These are phyloP conservation scores for Heliangelus exortis DNA, from an alignment of 2,797 vertebrate species.

Conservation along the genomic window DNA sequence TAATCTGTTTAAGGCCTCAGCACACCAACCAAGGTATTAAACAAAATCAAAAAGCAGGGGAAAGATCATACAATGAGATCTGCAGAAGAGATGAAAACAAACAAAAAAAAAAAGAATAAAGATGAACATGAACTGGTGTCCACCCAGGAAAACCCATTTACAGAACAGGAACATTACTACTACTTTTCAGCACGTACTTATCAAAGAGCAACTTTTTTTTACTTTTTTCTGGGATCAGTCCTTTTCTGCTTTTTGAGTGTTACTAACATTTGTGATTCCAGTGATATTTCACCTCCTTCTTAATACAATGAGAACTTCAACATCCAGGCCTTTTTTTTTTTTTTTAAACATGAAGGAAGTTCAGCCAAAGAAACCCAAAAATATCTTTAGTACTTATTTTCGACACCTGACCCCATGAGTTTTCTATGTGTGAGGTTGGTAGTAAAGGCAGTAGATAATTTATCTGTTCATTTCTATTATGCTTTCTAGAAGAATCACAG, in stretches of 20 bases:
- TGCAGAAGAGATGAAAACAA: neutral
- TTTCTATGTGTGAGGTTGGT: neutral
- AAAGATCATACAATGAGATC: neutral
- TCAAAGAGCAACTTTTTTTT: neutral
- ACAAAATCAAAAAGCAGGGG: neutral
- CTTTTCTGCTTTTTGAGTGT: neutral
- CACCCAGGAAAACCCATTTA: neutral
- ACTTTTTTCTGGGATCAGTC: neutral
- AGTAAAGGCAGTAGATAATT: neutral
- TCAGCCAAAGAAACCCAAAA: neutral
- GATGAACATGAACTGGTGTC: neutral
- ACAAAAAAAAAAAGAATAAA: neutral
- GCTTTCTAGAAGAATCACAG: neutral
- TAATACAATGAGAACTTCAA: neutral
- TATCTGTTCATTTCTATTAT: neutral
- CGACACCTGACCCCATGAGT: neutral
- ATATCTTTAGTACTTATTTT: neutral
- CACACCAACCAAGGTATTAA: neutral
- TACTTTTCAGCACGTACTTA: neutral
- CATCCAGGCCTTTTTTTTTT: neutral
- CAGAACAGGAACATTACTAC: rapidly evolving
- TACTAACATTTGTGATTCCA: neutral
- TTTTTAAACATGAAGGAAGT: neutral
- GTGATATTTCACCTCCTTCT: neutral
- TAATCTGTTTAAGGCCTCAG: neutral